phyloP scores from a whole-genome alignment of 2,888 invertebrate species.

The Mimumesa dahlbomi region DNA sequence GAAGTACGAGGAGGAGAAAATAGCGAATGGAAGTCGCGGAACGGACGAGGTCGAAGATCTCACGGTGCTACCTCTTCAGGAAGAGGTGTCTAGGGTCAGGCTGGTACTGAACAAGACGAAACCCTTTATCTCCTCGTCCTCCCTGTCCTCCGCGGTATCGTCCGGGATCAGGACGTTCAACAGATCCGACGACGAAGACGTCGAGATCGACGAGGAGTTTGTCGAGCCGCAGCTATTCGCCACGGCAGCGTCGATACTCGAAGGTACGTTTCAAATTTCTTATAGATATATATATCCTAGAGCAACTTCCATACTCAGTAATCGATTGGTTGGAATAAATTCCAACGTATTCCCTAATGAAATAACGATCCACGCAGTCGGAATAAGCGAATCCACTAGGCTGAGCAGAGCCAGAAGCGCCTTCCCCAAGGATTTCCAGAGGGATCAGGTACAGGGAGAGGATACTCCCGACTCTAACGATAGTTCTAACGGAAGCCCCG shows the following conservation, averaged over 20 bases:
- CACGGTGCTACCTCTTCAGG: constrained; percentile 68
- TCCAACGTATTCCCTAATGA: no score
- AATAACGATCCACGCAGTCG: constrained; percentile 58
- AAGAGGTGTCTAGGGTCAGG: constrained; percentile 65
- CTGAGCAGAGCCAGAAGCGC: constrained; percentile 74
- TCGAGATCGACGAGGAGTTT: constrained; percentile 67
- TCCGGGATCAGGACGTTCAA: constrained; percentile 64
- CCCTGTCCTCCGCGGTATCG: constrained; percentile 30
- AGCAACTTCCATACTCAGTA: no score
- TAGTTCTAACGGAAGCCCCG: constrained; percentile 55
- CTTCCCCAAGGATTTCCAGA: constrained; percentile 71
- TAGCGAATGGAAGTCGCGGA: constrained; percentile 32
- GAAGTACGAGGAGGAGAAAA: constrained; percentile 63
- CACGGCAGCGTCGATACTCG: constrained; percentile 71
- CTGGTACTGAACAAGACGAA: constrained; percentile 69
- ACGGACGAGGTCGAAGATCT: constrained; percentile 52
- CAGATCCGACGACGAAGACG: constrained; percentile 67
- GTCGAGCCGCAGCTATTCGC: constrained; percentile 68
- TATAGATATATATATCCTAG: no score
- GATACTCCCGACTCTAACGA: constrained; percentile 64
- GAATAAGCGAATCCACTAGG: constrained; percentile 71
- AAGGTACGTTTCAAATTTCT: constrained; percentile 60
- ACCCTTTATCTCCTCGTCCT: constrained; percentile 42
- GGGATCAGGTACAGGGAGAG: constrained; percentile 67
- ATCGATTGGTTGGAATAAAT: no score